Conservation (phyloP, 2,113 vertebrate genomes). For the Sitta europaea region DNA sequence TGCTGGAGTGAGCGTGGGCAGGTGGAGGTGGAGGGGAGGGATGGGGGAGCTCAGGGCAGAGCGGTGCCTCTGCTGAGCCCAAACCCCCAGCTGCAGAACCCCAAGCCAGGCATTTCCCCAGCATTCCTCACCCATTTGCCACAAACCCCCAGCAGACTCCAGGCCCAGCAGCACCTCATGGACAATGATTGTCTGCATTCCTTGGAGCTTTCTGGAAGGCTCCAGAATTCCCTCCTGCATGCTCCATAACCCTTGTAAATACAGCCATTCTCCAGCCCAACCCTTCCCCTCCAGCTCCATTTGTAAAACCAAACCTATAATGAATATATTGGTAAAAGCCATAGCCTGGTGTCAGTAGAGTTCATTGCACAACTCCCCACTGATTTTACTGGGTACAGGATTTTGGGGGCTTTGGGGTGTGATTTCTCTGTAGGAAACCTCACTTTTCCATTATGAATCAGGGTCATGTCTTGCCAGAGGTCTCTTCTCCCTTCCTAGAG, state of each 20-base stretch:
- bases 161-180: background rate
- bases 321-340: slow-evolving; percentile 41
- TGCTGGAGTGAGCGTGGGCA: background rate
- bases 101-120: background rate
- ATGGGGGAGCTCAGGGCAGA: background rate
- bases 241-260: slow-evolving; percentile 3
- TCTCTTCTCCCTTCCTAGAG: background rate
- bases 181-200: background rate
- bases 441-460: background rate
- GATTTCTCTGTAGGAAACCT: background rate
- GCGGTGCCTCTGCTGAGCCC: rapidly evolving
- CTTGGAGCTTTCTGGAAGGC: background rate
- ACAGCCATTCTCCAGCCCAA: background rate
- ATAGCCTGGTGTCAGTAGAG: slow-evolving; percentile 62
- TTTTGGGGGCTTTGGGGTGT: background rate
- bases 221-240: background rate
- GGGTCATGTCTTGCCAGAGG: background rate
- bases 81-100: background rate
- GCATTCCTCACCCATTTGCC: background rate
- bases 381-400: slow-evolving; percentile 39
- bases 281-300: background rate
- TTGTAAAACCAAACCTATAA: slow-evolving; percentile 26
- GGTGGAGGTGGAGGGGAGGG: background rate
- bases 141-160: background rate
- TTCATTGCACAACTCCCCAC: slow-evolving; percentile 49